Evolutionary conservation across 1,140 invertebrate genomes (phyloP), one percentile per base, ranked within the genome.

Genomic region (Zaprionus capensis): DNA sequence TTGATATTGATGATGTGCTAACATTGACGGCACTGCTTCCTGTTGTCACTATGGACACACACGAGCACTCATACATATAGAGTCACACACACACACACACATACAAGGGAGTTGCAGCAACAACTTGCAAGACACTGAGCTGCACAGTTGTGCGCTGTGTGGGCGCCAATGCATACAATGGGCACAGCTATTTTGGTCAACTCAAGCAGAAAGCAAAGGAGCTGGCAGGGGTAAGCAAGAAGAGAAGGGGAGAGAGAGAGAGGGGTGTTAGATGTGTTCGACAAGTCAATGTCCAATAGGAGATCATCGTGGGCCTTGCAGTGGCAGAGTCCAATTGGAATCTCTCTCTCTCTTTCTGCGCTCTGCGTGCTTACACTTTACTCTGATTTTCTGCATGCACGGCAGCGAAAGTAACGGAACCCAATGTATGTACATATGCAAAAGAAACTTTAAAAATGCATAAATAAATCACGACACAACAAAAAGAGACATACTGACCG

Each of bases 171-270:
- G 44, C 36, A 57, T 38, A 63, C 67, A 75, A 75, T 75, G 72
- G 72, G 53, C 44, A 28, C 72, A 59, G 63, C 67, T 75, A 75
- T 64, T 70, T 75, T 71, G 67, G 67, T 75, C 67, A 70, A 62
- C 51, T 12, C 34, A 73, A 67, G 44, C 64, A 62, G 67, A 69
- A 69, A 51, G 20, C 31, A 55, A 14, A 58, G 24, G 12, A 38
- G 22, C 6, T 12, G 20, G 14, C 4, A 38, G 15, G 17, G 12
- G 11, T 15, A 12, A 36, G 22, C 14, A 22, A 20, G 22, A 11
- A 58, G 22, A 2, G 20, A 56, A 11, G 14, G 20, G 57, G 51
- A 31, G 24, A 14, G 26, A 46, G 24, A 22, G 36, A 28, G 24
- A 26, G 49, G 15, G 7, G 14, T 22, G 49, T 24, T 41, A 4